Evolutionary conservation across 2,797 vertebrate species (phyloP).

Genomic region (Pseudochirops cupreus): DNA sequence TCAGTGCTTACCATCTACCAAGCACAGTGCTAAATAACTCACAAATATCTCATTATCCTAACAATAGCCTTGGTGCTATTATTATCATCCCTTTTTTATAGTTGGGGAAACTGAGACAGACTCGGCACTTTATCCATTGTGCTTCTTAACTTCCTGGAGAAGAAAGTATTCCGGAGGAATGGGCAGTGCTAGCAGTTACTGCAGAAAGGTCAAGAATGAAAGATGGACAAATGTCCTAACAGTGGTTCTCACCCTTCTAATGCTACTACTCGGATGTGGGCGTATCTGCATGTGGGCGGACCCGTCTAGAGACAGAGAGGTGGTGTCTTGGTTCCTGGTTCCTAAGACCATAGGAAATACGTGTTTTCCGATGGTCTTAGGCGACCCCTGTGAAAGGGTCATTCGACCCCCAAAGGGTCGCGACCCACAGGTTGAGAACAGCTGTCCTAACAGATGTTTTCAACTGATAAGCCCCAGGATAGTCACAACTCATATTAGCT

Average conservation of each 20-base stretch:
- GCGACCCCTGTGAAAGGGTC: too few relatives aligned
- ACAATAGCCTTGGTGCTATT: not conserved
- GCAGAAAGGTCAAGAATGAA: not conserved
- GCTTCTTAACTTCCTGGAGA: not conserved
- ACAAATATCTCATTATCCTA: not conserved
- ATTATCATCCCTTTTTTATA: not conserved
- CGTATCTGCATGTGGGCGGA: too few relatives aligned
- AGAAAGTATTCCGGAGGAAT: not conserved
- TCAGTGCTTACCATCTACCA: not conserved
- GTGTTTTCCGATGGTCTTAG: too few relatives aligned
- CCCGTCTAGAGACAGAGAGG: too few relatives aligned
- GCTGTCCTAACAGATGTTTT: not conserved
- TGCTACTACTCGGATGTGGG: too few relatives aligned
- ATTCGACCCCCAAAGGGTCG: too few relatives aligned
- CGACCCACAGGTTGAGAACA: too few relatives aligned
- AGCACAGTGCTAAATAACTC: not conserved
- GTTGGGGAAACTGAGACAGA: not conserved
- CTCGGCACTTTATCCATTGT: not conserved
- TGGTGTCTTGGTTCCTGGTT: too few relatives aligned
- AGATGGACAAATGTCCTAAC: not conserved
- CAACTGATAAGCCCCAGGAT: not conserved
- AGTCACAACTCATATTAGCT: not conserved
- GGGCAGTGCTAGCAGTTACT: not conserved
- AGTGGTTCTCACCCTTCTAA: too few relatives aligned
- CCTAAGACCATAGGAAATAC: too few relatives aligned